Evolutionary conservation across 1,140 invertebrate species (phyloP).

Genomic region (Chrysoperla carnea): DNA sequence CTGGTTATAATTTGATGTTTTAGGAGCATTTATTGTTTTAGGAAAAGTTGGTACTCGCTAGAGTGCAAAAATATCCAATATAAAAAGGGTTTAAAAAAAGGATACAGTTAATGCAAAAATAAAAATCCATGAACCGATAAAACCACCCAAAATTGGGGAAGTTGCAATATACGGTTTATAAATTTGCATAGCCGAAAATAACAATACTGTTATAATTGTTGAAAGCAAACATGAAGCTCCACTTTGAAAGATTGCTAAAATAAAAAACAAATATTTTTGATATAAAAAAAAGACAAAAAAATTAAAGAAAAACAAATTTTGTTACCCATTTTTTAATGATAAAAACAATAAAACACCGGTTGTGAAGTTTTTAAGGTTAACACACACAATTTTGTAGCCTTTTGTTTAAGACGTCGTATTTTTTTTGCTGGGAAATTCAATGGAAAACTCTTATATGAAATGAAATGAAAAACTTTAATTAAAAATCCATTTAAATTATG

Average conservation of each 20-base stretch:
- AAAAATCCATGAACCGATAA: not conserved
- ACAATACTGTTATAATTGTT: not conserved
- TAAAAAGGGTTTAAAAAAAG: too few relatives aligned
- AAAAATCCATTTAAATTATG: too few relatives aligned
- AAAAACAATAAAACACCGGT: not conserved
- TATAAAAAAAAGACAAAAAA: too few relatives aligned
- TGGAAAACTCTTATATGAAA: too few relatives aligned
- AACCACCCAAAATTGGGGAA: not conserved
- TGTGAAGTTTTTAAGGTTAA: not conserved
- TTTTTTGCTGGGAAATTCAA: too few relatives aligned
- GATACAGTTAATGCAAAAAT: not conserved
- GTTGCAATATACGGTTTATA: not conserved
- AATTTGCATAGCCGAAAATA: not conserved
- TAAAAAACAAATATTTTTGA: not conserved
- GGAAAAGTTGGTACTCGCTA: too few relatives aligned
- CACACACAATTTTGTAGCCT: too few relatives aligned
- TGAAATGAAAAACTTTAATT: too few relatives aligned
- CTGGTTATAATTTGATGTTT: too few relatives aligned
- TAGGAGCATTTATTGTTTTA: too few relatives aligned
- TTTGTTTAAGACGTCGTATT: too few relatives aligned
- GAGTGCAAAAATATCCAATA: too few relatives aligned
- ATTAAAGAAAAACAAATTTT: not conserved
- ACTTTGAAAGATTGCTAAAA: not conserved
- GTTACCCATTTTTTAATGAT: not conserved
- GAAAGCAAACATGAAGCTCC: not conserved